A percentile compares a stretch with the other conserved stretches of the same genome.
Evolutionary conservation across 2,888 invertebrate species (phyloP).

Genomic region (Epicampocera succincta): DNA sequence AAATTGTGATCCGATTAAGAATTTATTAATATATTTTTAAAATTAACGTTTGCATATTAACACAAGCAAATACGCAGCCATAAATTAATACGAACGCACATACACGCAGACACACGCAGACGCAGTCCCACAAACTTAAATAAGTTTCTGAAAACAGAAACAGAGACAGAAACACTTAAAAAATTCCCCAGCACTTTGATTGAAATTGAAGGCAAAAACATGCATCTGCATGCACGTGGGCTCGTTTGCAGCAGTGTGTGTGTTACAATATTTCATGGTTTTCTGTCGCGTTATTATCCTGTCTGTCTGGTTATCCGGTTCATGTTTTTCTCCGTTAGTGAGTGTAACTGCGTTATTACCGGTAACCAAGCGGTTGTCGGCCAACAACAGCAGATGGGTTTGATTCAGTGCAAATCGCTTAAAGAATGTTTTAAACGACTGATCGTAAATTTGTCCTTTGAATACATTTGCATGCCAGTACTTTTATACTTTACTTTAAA

Average conservation of each 20-base stretch:
- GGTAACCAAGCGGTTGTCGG: slow-evolving; percentile 30
- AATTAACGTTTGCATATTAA: slow-evolving; percentile 28
- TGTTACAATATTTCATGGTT: slow-evolving; percentile 54
- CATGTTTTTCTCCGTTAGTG: slow-evolving; percentile 20
- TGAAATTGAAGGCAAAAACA: background rate
- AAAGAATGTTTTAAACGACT: slow-evolving; percentile 12
- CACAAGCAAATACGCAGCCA: background rate
- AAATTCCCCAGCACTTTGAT: slow-evolving; percentile 18
- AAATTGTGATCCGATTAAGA: slow-evolving; percentile 37
- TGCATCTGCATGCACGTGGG: background rate
- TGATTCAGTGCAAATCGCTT: background rate
- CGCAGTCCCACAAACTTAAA: slow-evolving; percentile 3
- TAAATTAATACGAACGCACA: background rate
- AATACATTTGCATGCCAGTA: background rate
- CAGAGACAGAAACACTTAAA: slow-evolving; percentile 37
- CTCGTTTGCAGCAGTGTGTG: background rate
- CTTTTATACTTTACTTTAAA: slow-evolving; percentile 2
- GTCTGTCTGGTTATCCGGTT: slow-evolving; percentile 47
- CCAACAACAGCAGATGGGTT: background rate
- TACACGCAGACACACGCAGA: background rate
- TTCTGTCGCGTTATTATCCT: slow-evolving; percentile 51
- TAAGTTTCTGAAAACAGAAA: slow-evolving; percentile 11
- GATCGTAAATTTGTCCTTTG: slow-evolving; percentile 37
- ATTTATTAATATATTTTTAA: slow-evolving; percentile 33
- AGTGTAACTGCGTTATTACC: slow-evolving; percentile 11